A percentile compares a stretch with the other conserved stretches of the same genome.
Evolutionary conservation across 2,113 vertebrate genomes (phyloP).

Genomic region (Cranoglanis bouderius): DNA sequence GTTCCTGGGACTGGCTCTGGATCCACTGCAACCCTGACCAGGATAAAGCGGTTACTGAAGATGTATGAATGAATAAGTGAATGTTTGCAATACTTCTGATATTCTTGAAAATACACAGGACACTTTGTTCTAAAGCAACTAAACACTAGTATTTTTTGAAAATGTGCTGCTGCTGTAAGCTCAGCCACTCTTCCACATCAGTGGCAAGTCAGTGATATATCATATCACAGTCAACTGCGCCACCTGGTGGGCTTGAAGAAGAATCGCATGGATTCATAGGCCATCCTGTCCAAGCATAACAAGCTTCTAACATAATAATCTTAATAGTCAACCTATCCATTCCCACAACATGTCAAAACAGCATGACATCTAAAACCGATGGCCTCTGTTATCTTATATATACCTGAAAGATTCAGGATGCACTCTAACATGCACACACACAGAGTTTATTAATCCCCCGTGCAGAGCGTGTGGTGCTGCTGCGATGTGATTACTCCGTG

Average conservation of each 20-base stretch:
- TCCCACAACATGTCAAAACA: slow-evolving; percentile 1
- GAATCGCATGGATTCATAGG: neutral
- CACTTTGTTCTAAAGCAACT: neutral
- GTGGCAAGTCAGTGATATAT: neutral
- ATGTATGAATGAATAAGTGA: neutral
- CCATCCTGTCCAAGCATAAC: neutral
- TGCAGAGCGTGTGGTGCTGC: slow-evolving; percentile 74
- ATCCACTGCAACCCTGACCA: neutral
- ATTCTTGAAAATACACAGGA: neutral
- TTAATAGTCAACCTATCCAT: neutral
- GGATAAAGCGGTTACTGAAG: neutral
- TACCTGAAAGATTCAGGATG: slow-evolving; percentile 11
- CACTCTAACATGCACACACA: neutral
- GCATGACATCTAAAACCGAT: neutral
- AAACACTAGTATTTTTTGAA: neutral
- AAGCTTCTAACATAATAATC: neutral
- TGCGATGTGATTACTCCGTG: slow-evolving; percentile 85
- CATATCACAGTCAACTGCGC: slow-evolving; percentile 11
- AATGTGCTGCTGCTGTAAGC: neutral
- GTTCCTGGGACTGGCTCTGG: neutral
- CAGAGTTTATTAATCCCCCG: slow-evolving; percentile 35
- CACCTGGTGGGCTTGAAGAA: slow-evolving; percentile 20
- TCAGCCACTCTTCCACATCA: neutral
- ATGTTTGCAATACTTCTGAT: neutral
- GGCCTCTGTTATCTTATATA: neutral